Percentiles rank a stretch among this genome's conserved stretches.
Evolutionary conservation across 2,113 vertebrate genomes (phyloP).

Genomic region (Agapornis roseicollis): DNA sequence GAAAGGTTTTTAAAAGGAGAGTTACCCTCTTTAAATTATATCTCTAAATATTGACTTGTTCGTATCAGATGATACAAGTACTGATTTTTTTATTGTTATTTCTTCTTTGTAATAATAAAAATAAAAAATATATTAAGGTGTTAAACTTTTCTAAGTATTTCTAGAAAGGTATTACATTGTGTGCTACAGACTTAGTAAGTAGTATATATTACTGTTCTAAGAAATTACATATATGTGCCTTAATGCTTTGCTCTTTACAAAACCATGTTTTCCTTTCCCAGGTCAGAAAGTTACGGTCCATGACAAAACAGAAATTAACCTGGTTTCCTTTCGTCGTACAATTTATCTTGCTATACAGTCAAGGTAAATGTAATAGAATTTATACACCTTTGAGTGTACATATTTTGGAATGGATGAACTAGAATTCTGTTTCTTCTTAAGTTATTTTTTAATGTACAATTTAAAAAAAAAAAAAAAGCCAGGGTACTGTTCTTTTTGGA

Average conservation of each 20-base stretch:
- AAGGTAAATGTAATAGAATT: slow-evolving; percentile 78
- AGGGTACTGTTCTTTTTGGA: too few relatives aligned
- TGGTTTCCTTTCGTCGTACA: slow-evolving; percentile 95
- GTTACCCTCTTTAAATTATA: neutral
- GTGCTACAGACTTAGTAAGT: neutral
- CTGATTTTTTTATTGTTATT: neutral
- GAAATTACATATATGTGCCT: neutral
- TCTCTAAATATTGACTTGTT: neutral
- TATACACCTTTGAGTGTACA: neutral
- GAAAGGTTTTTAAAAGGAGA: neutral
- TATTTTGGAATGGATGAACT: neutral
- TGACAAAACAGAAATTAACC: slow-evolving; percentile 96
- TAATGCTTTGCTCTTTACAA: neutral
- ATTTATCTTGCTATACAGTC: slow-evolving; percentile 99
- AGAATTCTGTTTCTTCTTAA: neutral
- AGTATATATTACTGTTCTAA: neutral
- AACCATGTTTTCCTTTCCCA: slow-evolving; percentile 35
- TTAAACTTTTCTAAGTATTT: neutral
- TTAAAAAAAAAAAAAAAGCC: neutral
- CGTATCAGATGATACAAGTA: neutral
- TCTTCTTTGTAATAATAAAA: neutral
- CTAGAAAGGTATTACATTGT: neutral
- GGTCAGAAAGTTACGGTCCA: slow-evolving; percentile 94
- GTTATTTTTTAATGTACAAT: neutral
- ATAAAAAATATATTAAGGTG: neutral